Evolutionary conservation across 35 echinoderm and acorn worm genomes (phyloP).

Genomic region (Chiridota heheva): DNA sequence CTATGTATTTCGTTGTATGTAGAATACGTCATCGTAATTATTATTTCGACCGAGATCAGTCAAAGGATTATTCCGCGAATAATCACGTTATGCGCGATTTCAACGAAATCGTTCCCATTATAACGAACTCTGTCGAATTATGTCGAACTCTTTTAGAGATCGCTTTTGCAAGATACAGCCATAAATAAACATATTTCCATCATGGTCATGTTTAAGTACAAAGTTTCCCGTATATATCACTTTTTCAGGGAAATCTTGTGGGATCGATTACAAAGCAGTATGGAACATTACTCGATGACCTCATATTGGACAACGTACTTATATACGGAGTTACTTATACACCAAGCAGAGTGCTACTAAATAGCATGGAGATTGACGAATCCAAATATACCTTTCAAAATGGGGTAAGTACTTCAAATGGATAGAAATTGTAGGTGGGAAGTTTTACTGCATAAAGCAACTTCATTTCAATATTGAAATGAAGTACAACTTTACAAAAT

Average conservation of each 20-base stretch:
- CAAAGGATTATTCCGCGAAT: neutral
- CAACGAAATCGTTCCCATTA: neutral
- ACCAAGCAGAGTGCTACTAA: neutral
- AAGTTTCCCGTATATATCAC: neutral
- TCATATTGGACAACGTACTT: conserved; percentile 13
- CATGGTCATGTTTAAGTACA: neutral
- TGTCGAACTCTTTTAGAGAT: neutral
- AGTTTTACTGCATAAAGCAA: too few species aligned
- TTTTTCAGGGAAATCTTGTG: conserved; percentile 7
- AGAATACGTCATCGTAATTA: too few species aligned
- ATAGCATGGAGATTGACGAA: neutral
- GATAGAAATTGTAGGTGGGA: too few species aligned
- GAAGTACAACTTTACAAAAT: too few species aligned
- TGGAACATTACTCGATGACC: neutral
- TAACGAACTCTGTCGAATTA: neutral
- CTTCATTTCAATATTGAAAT: too few species aligned
- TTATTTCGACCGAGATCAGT: neutral
- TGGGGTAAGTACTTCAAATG: too few species aligned
- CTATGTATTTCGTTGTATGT: too few species aligned
- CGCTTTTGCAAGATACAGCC: neutral
- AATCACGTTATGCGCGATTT: neutral
- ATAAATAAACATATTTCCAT: neutral
- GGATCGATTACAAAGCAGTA: conserved; percentile 2
- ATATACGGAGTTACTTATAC: neutral
- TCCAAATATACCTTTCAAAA: conserved; percentile 4